Conservation (phyloP, 2,888 invertebrate species). For the Cantharis rustica region DNA sequence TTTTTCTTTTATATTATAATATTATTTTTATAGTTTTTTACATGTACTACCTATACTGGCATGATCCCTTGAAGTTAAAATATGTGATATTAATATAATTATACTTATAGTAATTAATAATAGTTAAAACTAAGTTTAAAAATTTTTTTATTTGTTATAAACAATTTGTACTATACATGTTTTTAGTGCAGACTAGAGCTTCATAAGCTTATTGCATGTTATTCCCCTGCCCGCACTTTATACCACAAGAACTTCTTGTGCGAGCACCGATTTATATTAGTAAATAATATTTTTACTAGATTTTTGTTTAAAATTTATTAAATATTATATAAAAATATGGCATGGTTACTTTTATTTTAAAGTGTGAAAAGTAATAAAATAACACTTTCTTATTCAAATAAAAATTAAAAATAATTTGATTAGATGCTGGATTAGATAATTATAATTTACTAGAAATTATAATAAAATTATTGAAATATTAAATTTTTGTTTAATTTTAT, state of each 20-base stretch:
- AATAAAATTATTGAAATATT: neutral
- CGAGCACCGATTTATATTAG: constrained; percentile 13
- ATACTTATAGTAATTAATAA: neutral
- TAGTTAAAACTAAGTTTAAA: neutral
- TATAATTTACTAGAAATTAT: neutral
- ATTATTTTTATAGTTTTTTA: neutral
- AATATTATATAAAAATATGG: neutral
- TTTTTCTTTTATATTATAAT: neutral
- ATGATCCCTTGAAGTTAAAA: neutral
- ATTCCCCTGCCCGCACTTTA: constrained; percentile 55
- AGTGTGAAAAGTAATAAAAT: neutral
- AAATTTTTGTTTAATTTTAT: neutral
- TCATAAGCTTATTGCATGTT: constrained; percentile 57
- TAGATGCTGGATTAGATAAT: neutral
- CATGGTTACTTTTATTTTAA: neutral
- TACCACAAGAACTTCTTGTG: constrained; percentile 7
- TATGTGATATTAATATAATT: neutral
- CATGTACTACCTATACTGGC: neutral
- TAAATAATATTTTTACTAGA: neutral
- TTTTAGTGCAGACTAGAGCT: constrained; percentile 53
- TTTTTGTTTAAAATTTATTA: neutral
- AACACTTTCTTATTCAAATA: neutral
- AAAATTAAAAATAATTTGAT: neutral
- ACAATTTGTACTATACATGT: neutral
- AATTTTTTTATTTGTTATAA: neutral